Percentiles rank a stretch among this genome's conserved stretches.
Conservation (phyloP, 2,888 invertebrate species). For the Protonemura montana region DNA sequence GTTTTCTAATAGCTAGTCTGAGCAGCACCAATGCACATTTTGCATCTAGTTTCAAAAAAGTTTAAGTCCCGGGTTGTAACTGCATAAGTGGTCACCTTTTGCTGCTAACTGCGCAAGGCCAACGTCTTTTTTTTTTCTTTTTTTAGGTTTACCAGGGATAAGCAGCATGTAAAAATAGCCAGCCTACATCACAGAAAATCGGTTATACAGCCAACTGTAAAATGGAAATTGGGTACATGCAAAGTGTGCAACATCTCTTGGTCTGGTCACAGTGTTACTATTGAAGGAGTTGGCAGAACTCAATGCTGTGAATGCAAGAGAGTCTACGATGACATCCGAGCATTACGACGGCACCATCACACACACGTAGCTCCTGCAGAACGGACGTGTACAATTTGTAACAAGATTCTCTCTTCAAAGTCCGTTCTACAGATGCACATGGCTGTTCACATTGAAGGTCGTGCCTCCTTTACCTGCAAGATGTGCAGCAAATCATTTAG, state of each 20-base stretch:
- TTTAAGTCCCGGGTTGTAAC: no score
- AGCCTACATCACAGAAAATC: not conserved
- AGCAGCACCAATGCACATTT: no score
- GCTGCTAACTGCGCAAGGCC: not conserved
- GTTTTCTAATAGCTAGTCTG: no score
- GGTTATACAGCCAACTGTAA: not conserved
- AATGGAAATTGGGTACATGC: not conserved
- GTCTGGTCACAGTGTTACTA: not conserved
- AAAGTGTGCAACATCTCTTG: not conserved
- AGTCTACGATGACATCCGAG: not conserved
- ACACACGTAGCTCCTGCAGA: not conserved
- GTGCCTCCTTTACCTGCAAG: slow-evolving; percentile 58
- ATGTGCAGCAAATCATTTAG: slow-evolving; percentile 58
- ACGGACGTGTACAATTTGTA: slow-evolving; percentile 23
- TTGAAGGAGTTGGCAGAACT: not conserved
- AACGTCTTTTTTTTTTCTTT: not conserved
- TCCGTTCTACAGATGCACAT: slow-evolving; percentile 33
- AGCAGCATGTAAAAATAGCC: not conserved
- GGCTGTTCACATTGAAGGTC: slow-evolving; percentile 46
- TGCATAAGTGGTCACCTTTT: no score
- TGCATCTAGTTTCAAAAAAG: no score
- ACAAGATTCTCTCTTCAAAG: slow-evolving; percentile 38
- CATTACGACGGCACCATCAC: not conserved
- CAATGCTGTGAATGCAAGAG: not conserved
- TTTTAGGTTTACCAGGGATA: not conserved